phyloP scores from a whole-genome alignment of 2,113 vertebrate species.

The Cyprinodon variegatus region DNA sequence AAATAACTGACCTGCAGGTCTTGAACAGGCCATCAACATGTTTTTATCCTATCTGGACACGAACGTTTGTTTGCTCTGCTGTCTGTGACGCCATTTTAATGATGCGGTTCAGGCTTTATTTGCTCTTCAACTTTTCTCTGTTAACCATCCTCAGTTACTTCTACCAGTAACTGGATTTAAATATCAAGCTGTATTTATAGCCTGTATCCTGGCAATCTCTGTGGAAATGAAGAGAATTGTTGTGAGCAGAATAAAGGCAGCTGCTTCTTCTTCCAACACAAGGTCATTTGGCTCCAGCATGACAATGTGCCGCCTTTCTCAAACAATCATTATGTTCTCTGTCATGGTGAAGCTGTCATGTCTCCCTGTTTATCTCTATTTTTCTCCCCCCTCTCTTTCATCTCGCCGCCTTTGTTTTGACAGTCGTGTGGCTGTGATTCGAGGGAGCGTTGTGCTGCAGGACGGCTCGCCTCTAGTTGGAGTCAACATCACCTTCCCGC shows the following conservation, averaged over 20 bases:
- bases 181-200: constrained; percentile 60
- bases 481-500: constrained; percentile 95
- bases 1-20: no score
- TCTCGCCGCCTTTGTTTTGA: constrained; percentile 30
- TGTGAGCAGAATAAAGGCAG: constrained; percentile 39
- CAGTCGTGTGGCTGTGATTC: constrained; percentile 91
- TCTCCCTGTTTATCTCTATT: constrained; percentile 15
- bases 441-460: constrained; percentile 88
- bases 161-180: background rate
- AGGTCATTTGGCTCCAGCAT: constrained; percentile 48
- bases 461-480: constrained; percentile 95
- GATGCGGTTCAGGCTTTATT: background rate
- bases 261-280: constrained; percentile 47
- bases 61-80: background rate
- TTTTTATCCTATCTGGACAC: background rate
- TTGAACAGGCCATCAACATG: background rate
- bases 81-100: background rate
- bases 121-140: background rate
- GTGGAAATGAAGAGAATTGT: constrained; percentile 35
- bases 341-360: constrained; percentile 64
- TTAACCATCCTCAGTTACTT: background rate
- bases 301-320: constrained; percentile 55
- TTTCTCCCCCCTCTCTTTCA: constrained; percentile 10
- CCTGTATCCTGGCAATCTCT: constrained; percentile 49
- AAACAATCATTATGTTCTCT: constrained; percentile 61